Percentiles rank a stretch among this genome's conserved stretches.
These are phyloP conservation scores for Colostygia pectinataria DNA, from an alignment of 2,888 invertebrate species.

Conservation along the genomic window DNA sequence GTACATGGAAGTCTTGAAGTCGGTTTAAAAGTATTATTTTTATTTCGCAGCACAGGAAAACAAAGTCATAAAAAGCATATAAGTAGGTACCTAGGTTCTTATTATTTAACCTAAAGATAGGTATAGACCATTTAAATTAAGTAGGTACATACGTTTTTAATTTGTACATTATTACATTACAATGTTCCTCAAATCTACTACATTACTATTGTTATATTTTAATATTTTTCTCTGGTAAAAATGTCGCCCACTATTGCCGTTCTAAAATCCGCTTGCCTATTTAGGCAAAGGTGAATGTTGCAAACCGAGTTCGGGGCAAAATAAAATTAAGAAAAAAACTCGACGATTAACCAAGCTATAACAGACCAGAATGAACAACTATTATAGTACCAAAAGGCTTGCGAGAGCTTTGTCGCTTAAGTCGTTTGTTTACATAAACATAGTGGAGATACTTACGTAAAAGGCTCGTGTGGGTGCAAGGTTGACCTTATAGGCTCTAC, in stretches of 20 bases:
- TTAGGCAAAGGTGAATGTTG: slow-evolving; percentile 82
- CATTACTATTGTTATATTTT: no score
- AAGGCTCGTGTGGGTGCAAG: slow-evolving; percentile 81
- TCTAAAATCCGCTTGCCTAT: slow-evolving; percentile 81
- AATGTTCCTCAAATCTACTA: no score
- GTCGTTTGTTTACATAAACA: slow-evolving; percentile 33
- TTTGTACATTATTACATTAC: no score
- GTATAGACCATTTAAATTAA: not conserved
- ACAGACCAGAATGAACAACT: slow-evolving; percentile 10
- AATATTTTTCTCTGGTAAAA: slow-evolving; percentile 55
- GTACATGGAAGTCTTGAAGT: no score
- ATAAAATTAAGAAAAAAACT: slow-evolving; percentile 37
- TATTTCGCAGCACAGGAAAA: no score
- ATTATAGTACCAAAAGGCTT: slow-evolving; percentile 38
- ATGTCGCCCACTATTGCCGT: slow-evolving; percentile 71
- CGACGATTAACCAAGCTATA: slow-evolving; percentile 18
- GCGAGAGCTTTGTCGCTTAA: slow-evolving; percentile 31
- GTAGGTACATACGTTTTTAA: not conserved
- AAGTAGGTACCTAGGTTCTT: no score
- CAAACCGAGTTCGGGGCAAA: slow-evolving; percentile 53
- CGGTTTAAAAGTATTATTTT: no score
- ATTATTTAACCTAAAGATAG: no score
- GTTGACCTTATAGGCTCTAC: slow-evolving; percentile 79
- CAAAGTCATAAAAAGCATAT: no score
- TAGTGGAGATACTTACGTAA: slow-evolving; percentile 65